These are phyloP conservation scores for Sarcophaga subvicina DNA, from an alignment of 2,888 invertebrate species.

Conservation along the genomic window DNA sequence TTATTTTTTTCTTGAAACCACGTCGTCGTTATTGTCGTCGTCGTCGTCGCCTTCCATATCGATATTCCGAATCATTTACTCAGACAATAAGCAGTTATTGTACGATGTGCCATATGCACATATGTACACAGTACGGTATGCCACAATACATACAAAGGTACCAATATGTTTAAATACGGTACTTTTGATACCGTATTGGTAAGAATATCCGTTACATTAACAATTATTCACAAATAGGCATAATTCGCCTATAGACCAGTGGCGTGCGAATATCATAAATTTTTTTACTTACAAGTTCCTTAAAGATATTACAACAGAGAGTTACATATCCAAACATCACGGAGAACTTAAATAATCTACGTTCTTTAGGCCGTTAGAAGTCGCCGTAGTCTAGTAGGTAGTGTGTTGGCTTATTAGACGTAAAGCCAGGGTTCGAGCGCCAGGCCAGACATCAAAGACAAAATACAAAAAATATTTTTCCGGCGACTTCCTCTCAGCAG, in stretches of 20 bases:
- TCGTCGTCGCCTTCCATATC: slow-evolving; percentile 37
- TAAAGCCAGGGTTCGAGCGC: too few species aligned
- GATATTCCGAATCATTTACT: slow-evolving; percentile 1
- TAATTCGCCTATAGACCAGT: slow-evolving; percentile 16
- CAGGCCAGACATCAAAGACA: too few species aligned
- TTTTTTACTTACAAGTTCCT: too few species aligned
- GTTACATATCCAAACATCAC: too few species aligned
- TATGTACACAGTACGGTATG: neutral
- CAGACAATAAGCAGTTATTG: neutral
- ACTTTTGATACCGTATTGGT: slow-evolving; percentile 41
- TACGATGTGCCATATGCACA: neutral
- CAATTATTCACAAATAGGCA: slow-evolving; percentile 2
- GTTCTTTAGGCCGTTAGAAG: too few species aligned
- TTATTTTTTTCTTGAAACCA: too few species aligned
- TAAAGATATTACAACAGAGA: too few species aligned
- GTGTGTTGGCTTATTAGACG: too few species aligned
- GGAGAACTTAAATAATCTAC: too few species aligned
- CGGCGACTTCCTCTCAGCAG: too few species aligned
- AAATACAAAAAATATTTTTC: too few species aligned
- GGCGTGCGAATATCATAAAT: slow-evolving; percentile 1
- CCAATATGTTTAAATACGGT: neutral
- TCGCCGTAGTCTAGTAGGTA: too few species aligned
- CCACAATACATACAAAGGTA: neutral
- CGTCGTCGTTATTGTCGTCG: slow-evolving; percentile 20
- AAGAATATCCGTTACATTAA: slow-evolving; percentile 54